Percentiles rank a stretch among this genome's conserved stretches.
phyloP scores from a whole-genome alignment of 1,140 invertebrate species.

The Panulirus ornatus region DNA sequence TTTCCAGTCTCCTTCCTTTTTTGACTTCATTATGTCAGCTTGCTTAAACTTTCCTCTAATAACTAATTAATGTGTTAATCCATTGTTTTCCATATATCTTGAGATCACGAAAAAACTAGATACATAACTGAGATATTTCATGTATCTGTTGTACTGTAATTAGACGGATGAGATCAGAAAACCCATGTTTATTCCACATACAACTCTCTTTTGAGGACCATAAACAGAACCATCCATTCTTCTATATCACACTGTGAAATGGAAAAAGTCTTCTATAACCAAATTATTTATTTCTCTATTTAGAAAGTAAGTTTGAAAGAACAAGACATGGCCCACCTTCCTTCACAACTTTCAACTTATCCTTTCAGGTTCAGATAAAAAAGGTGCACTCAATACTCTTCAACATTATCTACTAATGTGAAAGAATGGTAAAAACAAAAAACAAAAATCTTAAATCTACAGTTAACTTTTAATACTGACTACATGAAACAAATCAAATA shows the following conservation, averaged over 20 bases:
- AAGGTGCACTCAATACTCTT: not conserved
- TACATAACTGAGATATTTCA: conserved; percentile 33
- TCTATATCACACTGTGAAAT: not conserved
- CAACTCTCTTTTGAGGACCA: not conserved
- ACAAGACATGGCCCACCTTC: conserved; percentile 2
- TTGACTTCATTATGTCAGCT: conserved; percentile 33
- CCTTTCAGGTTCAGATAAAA: not conserved
- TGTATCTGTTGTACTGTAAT: conserved; percentile 23
- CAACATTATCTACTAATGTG: conserved; percentile 11
- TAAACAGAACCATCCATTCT: conserved; percentile 10
- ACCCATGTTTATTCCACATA: conserved; percentile 3
- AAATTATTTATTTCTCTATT: not conserved
- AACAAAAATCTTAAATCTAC: too few species aligned
- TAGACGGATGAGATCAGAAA: conserved; percentile 16
- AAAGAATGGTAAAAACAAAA: not conserved
- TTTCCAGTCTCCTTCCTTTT: conserved; percentile 8
- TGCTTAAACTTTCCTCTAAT: conserved; percentile 4
- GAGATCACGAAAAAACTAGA: conserved; percentile 9
- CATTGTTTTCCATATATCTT: conserved; percentile 20
- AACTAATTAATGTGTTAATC: conserved; percentile 26
- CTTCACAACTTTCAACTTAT: conserved; percentile 23
- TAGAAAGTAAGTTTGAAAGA: conserved; percentile 1
- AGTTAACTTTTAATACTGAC: too few species aligned
- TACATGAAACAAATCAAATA: too few species aligned
- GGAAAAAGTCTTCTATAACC: conserved; percentile 8